Evolutionary conservation across 2,113 vertebrate genomes (phyloP).

Genomic region (Platysteira castanea): DNA sequence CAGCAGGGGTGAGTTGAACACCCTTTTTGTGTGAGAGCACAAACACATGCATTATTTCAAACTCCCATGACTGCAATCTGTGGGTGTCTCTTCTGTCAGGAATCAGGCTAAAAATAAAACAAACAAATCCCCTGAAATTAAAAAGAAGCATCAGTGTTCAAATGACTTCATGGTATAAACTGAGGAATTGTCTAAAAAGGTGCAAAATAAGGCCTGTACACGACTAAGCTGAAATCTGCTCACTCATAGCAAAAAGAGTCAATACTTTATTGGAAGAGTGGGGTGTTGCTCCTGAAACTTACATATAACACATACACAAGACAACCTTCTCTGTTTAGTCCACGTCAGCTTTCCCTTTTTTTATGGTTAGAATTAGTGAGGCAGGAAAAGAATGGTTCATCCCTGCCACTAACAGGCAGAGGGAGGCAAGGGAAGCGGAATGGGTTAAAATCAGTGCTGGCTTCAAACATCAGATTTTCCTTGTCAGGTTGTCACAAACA

Average conservation of each 20-base stretch:
- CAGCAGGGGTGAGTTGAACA: conserved; percentile 5
- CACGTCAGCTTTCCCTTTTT: background rate
- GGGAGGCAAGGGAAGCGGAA: background rate
- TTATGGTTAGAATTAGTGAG: background rate
- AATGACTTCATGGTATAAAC: background rate
- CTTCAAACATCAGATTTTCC: conserved; percentile 12
- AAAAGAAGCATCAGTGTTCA: background rate
- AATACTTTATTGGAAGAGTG: background rate
- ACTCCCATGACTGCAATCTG: background rate
- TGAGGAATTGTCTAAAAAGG: background rate
- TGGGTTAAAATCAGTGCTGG: background rate
- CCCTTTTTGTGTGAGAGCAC: conserved; percentile 12
- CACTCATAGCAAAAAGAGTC: background rate
- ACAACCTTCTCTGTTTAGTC: background rate
- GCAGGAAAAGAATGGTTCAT: background rate
- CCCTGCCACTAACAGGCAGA: background rate
- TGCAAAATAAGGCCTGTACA: background rate
- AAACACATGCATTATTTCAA: conserved; percentile 25
- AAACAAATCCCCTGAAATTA: conserved; percentile 28
- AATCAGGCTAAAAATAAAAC: conserved; percentile 42
- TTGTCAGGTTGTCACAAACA: conserved; percentile 15
- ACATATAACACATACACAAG: background rate
- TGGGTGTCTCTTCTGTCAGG: conserved; percentile 25
- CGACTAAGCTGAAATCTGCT: background rate
- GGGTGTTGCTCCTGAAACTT: background rate